These are phyloP conservation scores for Corticium candelabrum DNA, from an alignment of 37 sponge, comb jelly and placozoan genomes.

Conservation along the genomic window DNA sequence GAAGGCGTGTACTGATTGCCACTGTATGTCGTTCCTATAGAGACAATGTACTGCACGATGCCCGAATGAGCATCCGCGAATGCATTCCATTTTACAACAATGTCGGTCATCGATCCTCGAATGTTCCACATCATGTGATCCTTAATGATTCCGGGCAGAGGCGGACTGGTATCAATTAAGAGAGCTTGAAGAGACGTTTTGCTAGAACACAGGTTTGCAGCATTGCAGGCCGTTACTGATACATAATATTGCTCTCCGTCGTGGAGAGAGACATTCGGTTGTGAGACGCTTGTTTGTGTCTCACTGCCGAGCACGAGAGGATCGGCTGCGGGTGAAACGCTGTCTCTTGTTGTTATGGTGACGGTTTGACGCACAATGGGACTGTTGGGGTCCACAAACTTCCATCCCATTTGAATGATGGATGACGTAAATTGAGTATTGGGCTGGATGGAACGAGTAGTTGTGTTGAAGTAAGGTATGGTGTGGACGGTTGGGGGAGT, in stretches of 20 bases:
- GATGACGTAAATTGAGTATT: neutral
- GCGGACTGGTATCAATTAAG: neutral
- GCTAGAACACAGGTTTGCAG: neutral
- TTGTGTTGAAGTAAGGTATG: neutral
- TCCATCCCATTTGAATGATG: neutral
- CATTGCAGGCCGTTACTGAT: neutral
- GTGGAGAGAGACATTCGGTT: neutral
- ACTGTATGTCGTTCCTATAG: neutral
- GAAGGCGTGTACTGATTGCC: neutral
- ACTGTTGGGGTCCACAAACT: neutral
- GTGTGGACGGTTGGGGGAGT: constrained; percentile 32
- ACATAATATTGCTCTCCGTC: neutral
- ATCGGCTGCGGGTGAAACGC: neutral
- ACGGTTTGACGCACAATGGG: neutral
- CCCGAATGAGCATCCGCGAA: neutral
- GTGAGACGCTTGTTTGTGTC: neutral
- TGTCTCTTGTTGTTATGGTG: neutral
- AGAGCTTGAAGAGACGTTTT: neutral
- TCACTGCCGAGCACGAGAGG: neutral
- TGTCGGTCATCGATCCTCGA: neutral
- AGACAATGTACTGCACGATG: neutral
- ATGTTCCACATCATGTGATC: neutral
- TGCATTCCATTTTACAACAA: neutral
- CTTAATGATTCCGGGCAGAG: neutral
- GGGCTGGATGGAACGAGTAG: neutral